Evolutionary conservation across 2,113 vertebrate genomes (phyloP), one percentile per base, ranked within the genome.

Genomic region (Sphaerodactylus townsendi): DNA sequence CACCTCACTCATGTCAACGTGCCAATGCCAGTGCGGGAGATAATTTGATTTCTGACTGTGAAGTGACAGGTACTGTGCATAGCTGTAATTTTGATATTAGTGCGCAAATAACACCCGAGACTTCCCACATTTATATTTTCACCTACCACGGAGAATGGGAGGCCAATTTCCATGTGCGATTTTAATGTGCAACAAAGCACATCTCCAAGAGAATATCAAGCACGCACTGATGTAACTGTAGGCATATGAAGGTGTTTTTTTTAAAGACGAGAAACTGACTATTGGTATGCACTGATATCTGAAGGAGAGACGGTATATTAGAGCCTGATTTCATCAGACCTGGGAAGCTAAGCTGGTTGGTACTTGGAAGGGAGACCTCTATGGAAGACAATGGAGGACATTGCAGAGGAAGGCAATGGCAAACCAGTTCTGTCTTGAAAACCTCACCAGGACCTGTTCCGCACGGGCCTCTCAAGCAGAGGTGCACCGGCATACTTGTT

Each of bases 21-120:
- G 89, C 89, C 87, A 91, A 83, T 90, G 85, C 77, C 91, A 80
- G 90, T 88, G 91, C 88, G 91, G 92, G 91, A 82, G 78, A 92
- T 93, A 95, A 94, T 94, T 94, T 94, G 92, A 93, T 94, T 93
- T 92, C 93, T 92, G 91, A 84, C 94, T 94, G 92, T 92, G 94
- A 94, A 94, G 91, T 91, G 92, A 93, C 92, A 95, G 87, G 86
- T 0, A 10, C 72, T 78, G 90, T 72, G 92, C 86, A 93, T 92
- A 93, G 91, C 90, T 92, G 91, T 92, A 94, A 91, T 93, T 95
- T 95, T 93, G 84, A 92, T 93, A 95, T 93, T 93, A 93, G 93
- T 93, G 89, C 92, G 92, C 91, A 95, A 93, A 94, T 93, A 91
- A 93, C 85, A 90, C 88, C 85, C 86, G 81, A 87, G 85, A 89